phyloP scores from a whole-genome alignment of 2,113 vertebrate species.

The Vulpes vulpes region DNA sequence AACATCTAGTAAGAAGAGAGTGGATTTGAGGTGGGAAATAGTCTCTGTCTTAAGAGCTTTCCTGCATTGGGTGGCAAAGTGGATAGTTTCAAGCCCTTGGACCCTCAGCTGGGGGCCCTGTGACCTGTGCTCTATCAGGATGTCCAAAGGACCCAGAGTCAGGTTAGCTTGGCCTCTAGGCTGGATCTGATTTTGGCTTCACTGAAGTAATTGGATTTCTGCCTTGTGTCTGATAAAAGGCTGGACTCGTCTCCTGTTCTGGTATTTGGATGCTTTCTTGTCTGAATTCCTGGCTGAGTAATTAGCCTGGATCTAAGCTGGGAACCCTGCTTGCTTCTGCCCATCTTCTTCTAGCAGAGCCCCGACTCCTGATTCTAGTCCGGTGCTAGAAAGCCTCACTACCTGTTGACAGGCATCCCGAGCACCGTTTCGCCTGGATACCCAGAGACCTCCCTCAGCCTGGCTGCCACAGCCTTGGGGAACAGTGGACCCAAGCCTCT shows the following conservation, averaged over 20 bases:
- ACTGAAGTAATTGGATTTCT: slow-evolving; percentile 44
- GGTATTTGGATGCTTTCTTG: slow-evolving; percentile 54
- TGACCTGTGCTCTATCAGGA: not conserved
- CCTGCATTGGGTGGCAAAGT: not conserved
- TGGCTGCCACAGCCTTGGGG: not conserved
- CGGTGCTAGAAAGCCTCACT: not conserved
- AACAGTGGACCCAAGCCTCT: not conserved
- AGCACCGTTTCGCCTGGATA: not conserved
- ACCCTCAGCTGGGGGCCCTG: not conserved
- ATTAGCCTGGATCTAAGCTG: not conserved
- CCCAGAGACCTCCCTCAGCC: not conserved
- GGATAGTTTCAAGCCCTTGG: not conserved
- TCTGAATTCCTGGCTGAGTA: slow-evolving; percentile 37
- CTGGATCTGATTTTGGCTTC: slow-evolving; percentile 47
- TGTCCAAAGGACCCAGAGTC: not conserved
- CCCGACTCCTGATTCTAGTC: not conserved
- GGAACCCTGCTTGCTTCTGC: not conserved
- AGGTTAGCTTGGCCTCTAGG: not conserved
- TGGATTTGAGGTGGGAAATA: not conserved
- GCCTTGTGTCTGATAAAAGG: slow-evolving; percentile 42
- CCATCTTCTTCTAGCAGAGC: not conserved
- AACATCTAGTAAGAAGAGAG: not conserved
- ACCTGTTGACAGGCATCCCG: too few relatives aligned
- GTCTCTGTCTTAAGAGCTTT: not conserved
- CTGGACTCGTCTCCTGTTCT: not conserved